phyloP scores from a whole-genome alignment of 2,888 invertebrate species.

The Slavum lentiscoides region DNA sequence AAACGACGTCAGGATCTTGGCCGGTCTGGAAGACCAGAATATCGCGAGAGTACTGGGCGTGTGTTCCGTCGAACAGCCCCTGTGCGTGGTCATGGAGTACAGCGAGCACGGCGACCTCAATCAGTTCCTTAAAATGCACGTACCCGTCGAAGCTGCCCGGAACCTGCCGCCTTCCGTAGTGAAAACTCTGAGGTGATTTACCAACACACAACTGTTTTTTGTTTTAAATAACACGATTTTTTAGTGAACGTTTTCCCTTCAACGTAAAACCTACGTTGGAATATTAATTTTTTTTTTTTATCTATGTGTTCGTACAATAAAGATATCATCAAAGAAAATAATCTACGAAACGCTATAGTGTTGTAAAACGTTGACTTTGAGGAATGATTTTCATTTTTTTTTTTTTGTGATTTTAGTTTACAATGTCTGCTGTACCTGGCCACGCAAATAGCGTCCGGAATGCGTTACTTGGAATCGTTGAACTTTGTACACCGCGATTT shows the following conservation, averaged over 20 bases:
- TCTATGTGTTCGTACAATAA: no score
- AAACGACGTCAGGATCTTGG: constrained; percentile 82
- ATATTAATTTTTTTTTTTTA: no score
- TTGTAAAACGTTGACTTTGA: no score
- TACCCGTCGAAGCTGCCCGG: constrained; percentile 59
- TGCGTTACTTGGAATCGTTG: constrained; percentile 84
- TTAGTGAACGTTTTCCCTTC: no score
- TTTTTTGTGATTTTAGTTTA: constrained; percentile 63
- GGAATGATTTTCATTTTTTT: no score
- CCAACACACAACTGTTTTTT: no score
- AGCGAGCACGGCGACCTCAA: constrained; percentile 67
- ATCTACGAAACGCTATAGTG: no score
- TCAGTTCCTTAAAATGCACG: constrained; percentile 62
- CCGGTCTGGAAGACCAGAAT: constrained; percentile 71
- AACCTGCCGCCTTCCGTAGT: constrained; percentile 57
- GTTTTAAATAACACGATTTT: no score
- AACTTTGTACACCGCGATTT: constrained; percentile 90
- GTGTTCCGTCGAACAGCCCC: constrained; percentile 64
- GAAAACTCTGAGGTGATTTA: constrained; percentile 58
- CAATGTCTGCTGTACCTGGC: constrained; percentile 79
- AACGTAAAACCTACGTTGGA: no score
- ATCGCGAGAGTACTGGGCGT: constrained; percentile 65
- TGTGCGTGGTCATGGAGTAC: constrained; percentile 67
- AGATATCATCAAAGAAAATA: no score
- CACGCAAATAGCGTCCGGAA: constrained; percentile 84